Base-by-base conservation (phyloP, 2,888 invertebrate species). In the Mesorhabditis spiculigera region DNA sequence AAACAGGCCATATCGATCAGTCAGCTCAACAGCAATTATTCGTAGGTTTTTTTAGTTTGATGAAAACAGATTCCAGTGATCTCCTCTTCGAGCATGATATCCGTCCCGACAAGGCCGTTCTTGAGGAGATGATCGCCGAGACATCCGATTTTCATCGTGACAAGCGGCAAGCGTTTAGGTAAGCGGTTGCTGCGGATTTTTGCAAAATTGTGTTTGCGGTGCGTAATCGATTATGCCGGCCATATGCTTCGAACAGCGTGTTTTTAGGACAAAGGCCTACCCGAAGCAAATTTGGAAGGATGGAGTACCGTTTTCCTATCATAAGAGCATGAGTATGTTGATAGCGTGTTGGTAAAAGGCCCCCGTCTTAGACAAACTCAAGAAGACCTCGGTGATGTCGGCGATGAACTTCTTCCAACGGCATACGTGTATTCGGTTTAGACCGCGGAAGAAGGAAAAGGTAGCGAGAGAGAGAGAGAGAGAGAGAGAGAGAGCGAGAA, bases 341-440 rank as follows among this genome's bases (percentile, higher is more conserved):
- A 61, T 42, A 43, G 63, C 43, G n/a, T 43, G 16, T 58, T 69
- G 44, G 5, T 63, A 4, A 65, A 43, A 43, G 41, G 43, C 16
- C 8, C 4, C 5, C 13, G 10, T 69, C 71, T 58, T 41, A 77
- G 75, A 42, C 16, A 58, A 71, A 5, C 5, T 13, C 3, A 75
- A 76, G 1, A 69, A 69, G 6, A 65, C 45, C 45, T 69, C 75
- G 0, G 74, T 78, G n/a, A 61, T 74, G 0, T 66, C 69, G 45
- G 78, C 79, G 4, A 77, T 80, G 16, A 71, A 74, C 45, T 80
- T 77, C 67, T 80, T 78, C 78, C 76, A 78, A 63, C 67, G 69
- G 41, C 76, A 80, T 63, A 78, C 79, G 4, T 80, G 79, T 44
- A 77, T 80, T 45, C 68, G 75, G 62, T 80, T 80, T 63, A 58